Evolutionary conservation across 2,888 invertebrate genomes (phyloP), one percentile per base, ranked within the genome.

Genomic region (Mimumesa dahlbomi): DNA sequence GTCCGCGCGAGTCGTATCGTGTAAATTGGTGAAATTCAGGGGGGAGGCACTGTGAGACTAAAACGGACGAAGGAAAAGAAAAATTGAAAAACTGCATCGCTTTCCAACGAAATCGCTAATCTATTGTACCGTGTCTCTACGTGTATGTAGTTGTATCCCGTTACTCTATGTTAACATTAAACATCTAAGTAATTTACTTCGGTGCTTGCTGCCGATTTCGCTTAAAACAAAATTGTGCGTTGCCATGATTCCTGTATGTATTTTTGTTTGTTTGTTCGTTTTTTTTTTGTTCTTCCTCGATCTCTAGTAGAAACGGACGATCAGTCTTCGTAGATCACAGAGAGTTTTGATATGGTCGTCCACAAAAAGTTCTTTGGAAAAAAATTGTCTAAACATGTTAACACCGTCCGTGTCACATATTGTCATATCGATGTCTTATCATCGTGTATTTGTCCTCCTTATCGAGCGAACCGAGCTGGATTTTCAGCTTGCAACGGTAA

Each of bases 291-390:
- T 13, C 21, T 9, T 29, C 7, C n/a, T 16, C 14, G 18, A n/a
- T 36, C 18, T 54, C 46, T 64, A 64, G 74, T 72, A 79, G 77
- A 82, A 81, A 80, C 76, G 81, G 83, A 84, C 82, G 77, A 84
- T 87, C 87, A 87, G 87, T 87, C 87, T 87, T 87, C 83, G 83
- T 84, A 81, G 84, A 88, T 88, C 88, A 88, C 88, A 88, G 88
- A 85, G 84, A 86, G 85, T 85, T 87, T 87, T 86, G 87, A 88
- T 88, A 87, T 88, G 88, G 84, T 85, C 68, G 52, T 73, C 57
- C 59, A 58, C 52, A 53, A 53, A n/a, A 54, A 40, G 62, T 48
- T 56, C 43, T 31, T 63, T 31, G 16, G 52, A 13, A 52, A 48
- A n/a, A 70, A 63, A 49, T 53, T 68, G 42, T 45, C 57, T 11